Evolutionary conservation across 2,888 invertebrate genomes (phyloP).

Genomic region (Ethmia dodecea): DNA sequence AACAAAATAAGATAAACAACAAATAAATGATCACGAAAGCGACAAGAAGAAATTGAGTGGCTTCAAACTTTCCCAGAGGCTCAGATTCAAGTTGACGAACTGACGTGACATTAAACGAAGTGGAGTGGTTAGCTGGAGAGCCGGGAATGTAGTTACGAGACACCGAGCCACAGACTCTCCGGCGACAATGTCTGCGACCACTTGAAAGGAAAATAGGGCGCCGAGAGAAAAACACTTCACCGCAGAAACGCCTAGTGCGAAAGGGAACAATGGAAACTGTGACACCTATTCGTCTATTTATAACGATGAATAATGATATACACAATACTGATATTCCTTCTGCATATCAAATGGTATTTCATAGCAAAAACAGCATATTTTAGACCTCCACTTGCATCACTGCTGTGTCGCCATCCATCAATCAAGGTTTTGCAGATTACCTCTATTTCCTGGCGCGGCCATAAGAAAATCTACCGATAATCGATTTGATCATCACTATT

Average conservation of each 20-base stretch:
- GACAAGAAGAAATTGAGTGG: neutral
- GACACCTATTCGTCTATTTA: no score
- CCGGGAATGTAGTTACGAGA: conserved; percentile 23
- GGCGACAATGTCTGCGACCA: conserved; percentile 35
- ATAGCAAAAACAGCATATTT: no score
- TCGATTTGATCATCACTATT: no score
- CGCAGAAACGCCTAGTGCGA: conserved; percentile 33
- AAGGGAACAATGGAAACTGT: no score
- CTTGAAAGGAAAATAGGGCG: conserved; percentile 61
- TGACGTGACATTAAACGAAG: conserved; percentile 15
- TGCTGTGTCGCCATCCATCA: conserved; percentile 40
- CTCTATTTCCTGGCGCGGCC: no score
- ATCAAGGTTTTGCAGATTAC: conserved; percentile 7
- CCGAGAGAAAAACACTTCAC: conserved; percentile 37
- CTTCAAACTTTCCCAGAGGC: neutral
- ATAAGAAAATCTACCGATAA: no score
- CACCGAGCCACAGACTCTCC: conserved; percentile 34
- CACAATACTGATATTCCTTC: no score
- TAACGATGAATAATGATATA: no score
- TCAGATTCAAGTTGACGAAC: conserved; percentile 1
- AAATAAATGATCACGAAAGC: neutral
- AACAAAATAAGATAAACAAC: no score
- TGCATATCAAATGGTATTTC: no score
- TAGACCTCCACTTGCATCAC: conserved; percentile 20
- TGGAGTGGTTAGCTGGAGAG: conserved; percentile 18